Evolutionary conservation across 2,113 vertebrate genomes (phyloP).

Genomic region (Brachyhypopomus gauderio): DNA sequence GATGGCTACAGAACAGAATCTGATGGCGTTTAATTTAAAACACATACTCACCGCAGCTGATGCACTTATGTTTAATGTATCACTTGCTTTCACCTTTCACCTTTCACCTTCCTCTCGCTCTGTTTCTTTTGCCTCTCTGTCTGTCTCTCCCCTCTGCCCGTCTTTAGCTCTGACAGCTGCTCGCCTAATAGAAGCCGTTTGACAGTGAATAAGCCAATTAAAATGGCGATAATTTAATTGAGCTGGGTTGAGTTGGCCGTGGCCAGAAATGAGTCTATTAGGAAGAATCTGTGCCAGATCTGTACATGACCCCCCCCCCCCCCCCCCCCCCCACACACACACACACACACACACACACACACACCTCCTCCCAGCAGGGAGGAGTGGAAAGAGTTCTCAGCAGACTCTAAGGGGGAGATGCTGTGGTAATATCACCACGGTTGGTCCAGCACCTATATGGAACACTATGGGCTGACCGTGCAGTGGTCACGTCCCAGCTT

Average conservation of each 20-base stretch:
- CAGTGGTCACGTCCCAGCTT: background rate
- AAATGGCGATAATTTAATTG: constrained; percentile 59
- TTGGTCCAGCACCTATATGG: too few relatives aligned
- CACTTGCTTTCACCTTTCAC: background rate
- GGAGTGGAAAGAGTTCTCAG: too few relatives aligned
- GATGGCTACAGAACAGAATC: constrained; percentile 23
- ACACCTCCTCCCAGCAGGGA: too few relatives aligned
- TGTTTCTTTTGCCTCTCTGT: background rate
- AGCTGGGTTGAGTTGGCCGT: constrained; percentile 48
- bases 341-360: too few relatives aligned
- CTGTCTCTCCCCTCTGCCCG: constrained; percentile 20
- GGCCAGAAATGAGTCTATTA: constrained; percentile 60
- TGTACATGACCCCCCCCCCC: too few relatives aligned
- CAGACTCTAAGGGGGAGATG: too few relatives aligned
- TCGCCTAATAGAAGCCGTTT: constrained; percentile 56
- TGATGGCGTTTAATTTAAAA: constrained; percentile 45
- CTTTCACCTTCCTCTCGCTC: constrained; percentile 8
- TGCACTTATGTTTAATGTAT: constrained; percentile 35
- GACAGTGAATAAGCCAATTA: constrained; percentile 64
- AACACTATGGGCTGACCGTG: background rate
- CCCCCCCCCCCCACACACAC: too few relatives aligned
- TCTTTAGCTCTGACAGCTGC: constrained; percentile 53
- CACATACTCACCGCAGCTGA: constrained; percentile 21
- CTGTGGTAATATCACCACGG: too few relatives aligned
- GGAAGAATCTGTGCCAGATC: background rate